phyloP scores from a whole-genome alignment of 2,113 vertebrate species.

The Aspiorhynchus laticeps region DNA sequence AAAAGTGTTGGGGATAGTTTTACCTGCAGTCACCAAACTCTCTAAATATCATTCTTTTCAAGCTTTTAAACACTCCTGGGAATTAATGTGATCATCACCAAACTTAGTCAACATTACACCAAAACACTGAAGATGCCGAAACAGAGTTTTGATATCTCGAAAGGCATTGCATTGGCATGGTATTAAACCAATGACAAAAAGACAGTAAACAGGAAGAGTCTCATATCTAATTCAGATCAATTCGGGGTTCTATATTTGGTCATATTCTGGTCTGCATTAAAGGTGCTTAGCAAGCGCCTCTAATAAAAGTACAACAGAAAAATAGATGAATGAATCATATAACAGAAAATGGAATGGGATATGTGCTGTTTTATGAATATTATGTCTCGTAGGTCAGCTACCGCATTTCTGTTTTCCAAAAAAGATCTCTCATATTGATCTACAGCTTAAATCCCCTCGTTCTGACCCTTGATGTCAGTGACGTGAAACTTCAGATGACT shows the following conservation, averaged over 20 bases:
- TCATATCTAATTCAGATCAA: background rate
- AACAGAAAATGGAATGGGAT: background rate
- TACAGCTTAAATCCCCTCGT: background rate
- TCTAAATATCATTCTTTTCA: background rate
- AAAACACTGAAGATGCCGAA: background rate
- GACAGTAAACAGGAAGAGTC: background rate
- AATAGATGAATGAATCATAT: slow-evolving; percentile 11
- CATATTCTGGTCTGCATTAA: background rate
- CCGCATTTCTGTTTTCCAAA: background rate
- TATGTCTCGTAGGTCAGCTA: background rate
- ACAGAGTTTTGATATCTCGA: background rate
- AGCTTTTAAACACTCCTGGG: background rate
- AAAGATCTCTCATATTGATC: background rate
- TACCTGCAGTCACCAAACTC: background rate
- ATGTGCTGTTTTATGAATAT: background rate
- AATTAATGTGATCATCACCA: background rate
- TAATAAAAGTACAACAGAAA: background rate
- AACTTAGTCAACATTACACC: background rate
- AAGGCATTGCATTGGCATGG: background rate
- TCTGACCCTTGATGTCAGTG: slow-evolving; percentile 1
- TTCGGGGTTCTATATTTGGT: background rate
- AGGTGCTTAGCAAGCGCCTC: background rate
- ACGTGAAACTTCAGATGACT: slow-evolving; percentile 16
- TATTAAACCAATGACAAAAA: background rate
- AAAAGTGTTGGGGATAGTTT: background rate